Base-by-base conservation (phyloP, 2,113 vertebrate species). In the Rousettus leschenaultii region DNA sequence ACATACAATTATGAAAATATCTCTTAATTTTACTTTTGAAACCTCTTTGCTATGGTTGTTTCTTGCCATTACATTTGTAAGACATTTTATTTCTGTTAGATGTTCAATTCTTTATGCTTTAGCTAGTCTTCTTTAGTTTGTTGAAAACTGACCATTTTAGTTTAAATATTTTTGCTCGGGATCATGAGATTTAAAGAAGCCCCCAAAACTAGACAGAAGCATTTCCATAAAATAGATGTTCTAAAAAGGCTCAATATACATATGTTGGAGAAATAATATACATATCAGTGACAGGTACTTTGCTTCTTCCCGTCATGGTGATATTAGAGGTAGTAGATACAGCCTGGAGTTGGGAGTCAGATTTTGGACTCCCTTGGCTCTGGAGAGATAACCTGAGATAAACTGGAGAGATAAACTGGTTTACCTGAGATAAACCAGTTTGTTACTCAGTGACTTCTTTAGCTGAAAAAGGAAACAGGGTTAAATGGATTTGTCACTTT, bases 71-170 rank as follows among this genome's bases (percentile, higher is more conserved):
- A 24, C 14, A 55, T 71, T 86, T 91, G 8, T 51, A 48, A 94
- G 93, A 89, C 16, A 40, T 85, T 87, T 96, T 91, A 53, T 75
- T 40, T 83, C 33, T 93, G 0, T 59, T 87, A 89, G 51, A n/a
- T 88, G 91, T 94, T 94, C 16, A 83, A 0, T 87, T 86, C 24
- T 33, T 89, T 79, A 43, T 75, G 38, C 51, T 70, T 85, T 65
- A 92, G 7, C 40, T 22, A 77, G 22, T 79, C 7, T 5, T 88
- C 57, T 96, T 95, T 70, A 43, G 57, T 91, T 93, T 45, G 43
- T 93, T 91, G 55, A 57, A 87, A 79, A 88, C 40, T 75, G 65
- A 79, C 51, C 63, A 75, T 93, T 94, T 91, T 38, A 68, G 21
- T 90, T 92, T 61, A 83, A 91, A 74, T 88, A 73, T 40, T 71